Percentiles rank a stretch among this genome's conserved stretches.
Evolutionary conservation across 2,797 vertebrate genomes (phyloP).

Genomic region (Megaceryle alcyon): DNA sequence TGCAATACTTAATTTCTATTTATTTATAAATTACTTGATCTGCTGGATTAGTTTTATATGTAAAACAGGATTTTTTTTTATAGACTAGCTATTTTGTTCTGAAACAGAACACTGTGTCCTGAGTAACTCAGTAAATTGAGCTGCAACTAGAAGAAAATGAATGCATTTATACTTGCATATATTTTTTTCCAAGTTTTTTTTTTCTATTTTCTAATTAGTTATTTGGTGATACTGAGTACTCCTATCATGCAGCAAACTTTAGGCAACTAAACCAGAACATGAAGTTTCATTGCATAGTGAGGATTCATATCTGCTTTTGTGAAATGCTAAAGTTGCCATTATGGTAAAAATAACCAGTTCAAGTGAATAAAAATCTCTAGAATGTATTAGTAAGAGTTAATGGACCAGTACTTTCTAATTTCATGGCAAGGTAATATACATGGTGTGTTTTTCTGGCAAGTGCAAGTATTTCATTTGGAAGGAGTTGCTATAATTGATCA

Average conservation of each 20-base stretch:
- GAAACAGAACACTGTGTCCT: background rate
- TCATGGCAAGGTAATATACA: background rate
- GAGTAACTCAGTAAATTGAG: background rate
- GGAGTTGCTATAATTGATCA: background rate
- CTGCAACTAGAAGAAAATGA: background rate
- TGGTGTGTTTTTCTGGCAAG: background rate
- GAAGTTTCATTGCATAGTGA: background rate
- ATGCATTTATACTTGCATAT: background rate
- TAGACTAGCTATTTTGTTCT: background rate
- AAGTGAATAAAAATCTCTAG: background rate
- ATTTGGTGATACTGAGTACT: background rate
- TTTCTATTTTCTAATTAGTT: background rate
- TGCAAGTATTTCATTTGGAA: background rate
- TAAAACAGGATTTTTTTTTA: background rate
- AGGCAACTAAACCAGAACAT: background rate
- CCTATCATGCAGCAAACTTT: background rate
- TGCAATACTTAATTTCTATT: background rate
- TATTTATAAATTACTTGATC: background rate
- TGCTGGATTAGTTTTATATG: background rate
- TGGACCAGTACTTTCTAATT: background rate
- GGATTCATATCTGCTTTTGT: background rate
- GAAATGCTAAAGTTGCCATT: background rate
- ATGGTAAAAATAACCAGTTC: background rate
- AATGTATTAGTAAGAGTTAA: background rate
- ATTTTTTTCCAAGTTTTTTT: background rate